Evolutionary conservation across 2,888 invertebrate species (phyloP), one percentile per base, ranked within the genome.

Genomic region (Rugalucina vietnamica): DNA sequence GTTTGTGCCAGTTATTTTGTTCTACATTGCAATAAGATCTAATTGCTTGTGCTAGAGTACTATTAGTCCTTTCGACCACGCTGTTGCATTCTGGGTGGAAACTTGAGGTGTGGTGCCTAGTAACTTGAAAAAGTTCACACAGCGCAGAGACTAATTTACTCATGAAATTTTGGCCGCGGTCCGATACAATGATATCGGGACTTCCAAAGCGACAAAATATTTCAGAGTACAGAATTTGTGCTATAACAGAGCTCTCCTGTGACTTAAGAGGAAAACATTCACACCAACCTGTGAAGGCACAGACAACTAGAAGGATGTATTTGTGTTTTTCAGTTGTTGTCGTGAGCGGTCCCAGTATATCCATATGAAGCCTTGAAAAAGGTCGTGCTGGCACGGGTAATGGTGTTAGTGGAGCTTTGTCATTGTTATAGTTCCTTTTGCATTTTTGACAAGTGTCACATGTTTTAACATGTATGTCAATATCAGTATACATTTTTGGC

Each of bases 161-260:
- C 43, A 83, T 65, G 50, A 87, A 85, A 14, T 82, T 81, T 37
- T 74, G 72, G 29, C 88, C 87, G 75, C 88, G 71, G 49, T 86
- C 86, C 50, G 72, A 81, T 8, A 89, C 78, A 14, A 89, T 36
- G 10, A 70, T 29, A n/a, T 74, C 18, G 3, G 86, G 83, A 27
- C 81, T 76, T n/a, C 88, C 88, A 75, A 84, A 89, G 0, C 88
- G 37, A n/a, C 85, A 73, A 60, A 90, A 83, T 8, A 90, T 85
- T 43, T 89, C 84, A 14, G 65, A 50, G 50, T 83, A 82, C 21
- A 89, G 36, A 27, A 85, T 78, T 34, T 77, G 43, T 0, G 89
- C 89, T 24, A 88, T 76, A 75, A 86, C 88, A 27, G 65, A 57
- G 18, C 87, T 81, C 36, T 83, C 85, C 49, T 80, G 79, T 18